Evolutionary conservation across 2,113 vertebrate species (phyloP), one percentile per base, ranked within the genome.

Genomic region (Hemiscyllium ocellatum): DNA sequence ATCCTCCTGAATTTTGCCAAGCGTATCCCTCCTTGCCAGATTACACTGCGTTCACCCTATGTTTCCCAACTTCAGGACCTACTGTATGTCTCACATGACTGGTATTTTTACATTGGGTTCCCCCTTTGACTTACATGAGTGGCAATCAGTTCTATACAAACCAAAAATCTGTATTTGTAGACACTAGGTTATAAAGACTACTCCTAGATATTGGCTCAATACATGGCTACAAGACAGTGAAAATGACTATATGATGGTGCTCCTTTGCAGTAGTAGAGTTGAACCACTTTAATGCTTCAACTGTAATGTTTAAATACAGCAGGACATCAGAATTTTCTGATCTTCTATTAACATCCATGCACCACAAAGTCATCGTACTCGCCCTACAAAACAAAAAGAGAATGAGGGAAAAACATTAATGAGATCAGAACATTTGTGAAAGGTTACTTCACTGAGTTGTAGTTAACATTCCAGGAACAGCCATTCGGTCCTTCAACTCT

Each of bases 311-410:
- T 93, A 93, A 93, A 93, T 93, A 93, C 56, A 66, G 89, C 89
- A 93, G 89, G 61, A 93, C 56, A n/a, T 65, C 89, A 37, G 89
- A 47, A 24, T 66, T 68, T 93, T 93, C 61, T 66, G 89, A 93
- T 93, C 89, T 66, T 93, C 89, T 65, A 93, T 20, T 66, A 66
- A 66, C n/a, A 66, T 89, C 97, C 97, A 96, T 98, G 98, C 96
- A 98, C 97, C 96, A 98, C 95, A 10, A 98, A 97, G 96, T 98
- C 98, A 0, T 98, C 98, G 0, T 98, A 98, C 96, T 97, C 97
- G 8, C 97, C 97, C 98, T 98, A 96, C 4, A 83, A 95, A 24
- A 61, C 29, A 69, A 37, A 50, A 15, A 33, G 17, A 15, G 10
- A 61, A 61, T 61, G n/a, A 15, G 37, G 37, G 2, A 66, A 65